Base-by-base conservation (phyloP, 2,797 vertebrate genomes). In the Myiotriccus ornatus region DNA sequence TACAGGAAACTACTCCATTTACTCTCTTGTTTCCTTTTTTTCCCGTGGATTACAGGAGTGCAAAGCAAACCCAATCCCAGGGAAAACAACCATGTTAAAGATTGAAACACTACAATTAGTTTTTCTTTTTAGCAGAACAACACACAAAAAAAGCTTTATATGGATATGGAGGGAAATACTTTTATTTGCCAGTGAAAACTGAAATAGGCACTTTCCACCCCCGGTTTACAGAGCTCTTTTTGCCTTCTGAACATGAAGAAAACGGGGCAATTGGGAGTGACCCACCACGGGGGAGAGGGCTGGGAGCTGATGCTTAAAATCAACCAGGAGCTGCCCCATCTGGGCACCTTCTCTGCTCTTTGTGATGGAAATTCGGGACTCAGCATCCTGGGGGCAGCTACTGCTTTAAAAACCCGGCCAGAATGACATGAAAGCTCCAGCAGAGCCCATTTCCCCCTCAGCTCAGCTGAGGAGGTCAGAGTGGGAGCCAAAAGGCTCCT, bases 351-450 rank as follows among this genome's bases (percentile, higher is more conserved):
- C 89, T 62, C 44, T 9, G 28, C 46, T 56, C 89, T 94, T 94
- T 96, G 87, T 95, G 28, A 96, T 94, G 95, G 20, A 94, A 94
- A 95, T 94, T 62, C 19, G 64, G 16, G 60, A 34, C 60, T 77
- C 49, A 20, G 28, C 10, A 3, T 62, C 89, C 68, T 13, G 65
- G 27, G 78, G 78, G 71, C 89, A 89, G 93, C 91, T 89, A 87
- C 12, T 14, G 87, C 12, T 78, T 82, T 60, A 84, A 89, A 77
- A 73, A 80, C 82, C 76, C 75, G 27, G 56, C 30, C 43, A 62
- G 79, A 78, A 46, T 57, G 4, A 84, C 73, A 69, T 65, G 69
- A 95, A 95, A 84, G 89, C 56, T 56, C 56, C 28, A 7, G 78
- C 87, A 25, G 41, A 55, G 87, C n/a, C 84, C 41, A 8, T 88